Percentiles rank a stretch among this genome's conserved stretches.
Conservation (phyloP, 1,140 invertebrate genomes). For the Drosophila nannoptera region DNA sequence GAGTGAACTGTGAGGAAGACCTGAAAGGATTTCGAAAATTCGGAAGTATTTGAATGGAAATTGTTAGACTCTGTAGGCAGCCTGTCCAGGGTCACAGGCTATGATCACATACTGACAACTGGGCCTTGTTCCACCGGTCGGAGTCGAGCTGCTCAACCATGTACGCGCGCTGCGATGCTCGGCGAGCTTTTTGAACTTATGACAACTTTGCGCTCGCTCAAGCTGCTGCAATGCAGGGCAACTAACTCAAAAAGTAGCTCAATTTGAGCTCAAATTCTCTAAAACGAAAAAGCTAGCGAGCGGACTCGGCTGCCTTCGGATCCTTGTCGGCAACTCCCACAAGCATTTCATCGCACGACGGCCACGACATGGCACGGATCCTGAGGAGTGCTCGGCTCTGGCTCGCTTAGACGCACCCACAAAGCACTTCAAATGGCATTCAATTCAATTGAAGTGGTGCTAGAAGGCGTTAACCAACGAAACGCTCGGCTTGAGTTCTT, state of each 20-base stretch:
- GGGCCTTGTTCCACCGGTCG: no score
- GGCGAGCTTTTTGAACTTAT: slow-evolving; percentile 31
- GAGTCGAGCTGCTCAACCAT: background rate
- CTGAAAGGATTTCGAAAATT: no score
- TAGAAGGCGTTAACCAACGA: slow-evolving; percentile 74
- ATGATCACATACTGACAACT: no score
- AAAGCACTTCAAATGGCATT: slow-evolving; percentile 57
- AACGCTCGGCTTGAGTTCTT: slow-evolving; percentile 46
- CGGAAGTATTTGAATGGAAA: no score
- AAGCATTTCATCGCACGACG: slow-evolving; percentile 12
- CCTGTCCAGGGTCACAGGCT: no score
- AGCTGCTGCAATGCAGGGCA: slow-evolving; percentile 2
- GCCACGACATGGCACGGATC: background rate
- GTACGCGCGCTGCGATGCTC: background rate
- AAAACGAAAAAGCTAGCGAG: slow-evolving; percentile 21
- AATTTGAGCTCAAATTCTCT: slow-evolving; percentile 46
- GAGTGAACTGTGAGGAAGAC: no score
- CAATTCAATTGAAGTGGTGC: slow-evolving; percentile 58
- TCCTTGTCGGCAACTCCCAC: slow-evolving; percentile 59
- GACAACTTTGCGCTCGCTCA: slow-evolving; percentile 36
- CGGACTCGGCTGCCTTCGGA: slow-evolving; percentile 35
- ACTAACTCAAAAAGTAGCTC: slow-evolving; percentile 60
- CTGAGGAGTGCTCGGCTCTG: slow-evolving; percentile 18
- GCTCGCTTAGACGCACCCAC: slow-evolving; percentile 69
- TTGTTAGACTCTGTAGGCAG: no score